Conservation (phyloP, 2,888 invertebrate species). For the Cephus pulcher region DNA sequence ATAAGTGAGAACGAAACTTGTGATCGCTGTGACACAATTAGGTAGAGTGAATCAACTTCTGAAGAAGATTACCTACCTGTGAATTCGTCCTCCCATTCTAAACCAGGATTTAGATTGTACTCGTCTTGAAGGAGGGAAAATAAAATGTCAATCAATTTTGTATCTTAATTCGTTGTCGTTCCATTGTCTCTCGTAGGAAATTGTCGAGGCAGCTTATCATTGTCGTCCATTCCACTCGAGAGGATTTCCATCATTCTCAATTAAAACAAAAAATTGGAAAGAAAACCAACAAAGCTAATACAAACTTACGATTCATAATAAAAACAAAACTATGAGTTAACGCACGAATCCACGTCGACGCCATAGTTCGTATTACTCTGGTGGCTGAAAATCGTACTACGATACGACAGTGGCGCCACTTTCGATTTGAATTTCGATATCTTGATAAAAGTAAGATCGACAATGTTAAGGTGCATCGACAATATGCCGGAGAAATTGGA, state of each 20-base stretch:
- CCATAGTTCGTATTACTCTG: neutral
- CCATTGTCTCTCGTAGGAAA: conserved; percentile 34
- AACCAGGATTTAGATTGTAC: conserved; percentile 99
- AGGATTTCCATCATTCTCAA: neutral
- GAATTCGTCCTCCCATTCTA: conserved; percentile 99
- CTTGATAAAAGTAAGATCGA: neutral
- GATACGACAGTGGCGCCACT: neutral
- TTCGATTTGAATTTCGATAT: neutral
- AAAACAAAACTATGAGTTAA: neutral
- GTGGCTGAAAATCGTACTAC: neutral
- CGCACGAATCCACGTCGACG: neutral
- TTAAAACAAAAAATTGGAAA: neutral
- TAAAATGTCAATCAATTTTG: conserved; percentile 68
- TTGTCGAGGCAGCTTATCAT: conserved; percentile 30
- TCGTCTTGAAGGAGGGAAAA: conserved; percentile 88
- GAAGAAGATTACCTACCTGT: conserved; percentile 88
- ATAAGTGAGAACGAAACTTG: conserved; percentile 19
- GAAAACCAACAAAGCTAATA: conserved; percentile 21
- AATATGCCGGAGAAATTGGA: conserved; percentile 33
- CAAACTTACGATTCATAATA: neutral
- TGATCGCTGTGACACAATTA: conserved; percentile 25
- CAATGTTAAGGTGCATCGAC: conserved; percentile 20
- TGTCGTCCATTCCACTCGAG: conserved; percentile 15
- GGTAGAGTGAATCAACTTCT: conserved; percentile 38
- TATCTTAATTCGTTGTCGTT: conserved; percentile 53